Evolutionary conservation across 2,113 vertebrate species (phyloP), one percentile per base, ranked within the genome.

Genomic region (Castor canadensis): DNA sequence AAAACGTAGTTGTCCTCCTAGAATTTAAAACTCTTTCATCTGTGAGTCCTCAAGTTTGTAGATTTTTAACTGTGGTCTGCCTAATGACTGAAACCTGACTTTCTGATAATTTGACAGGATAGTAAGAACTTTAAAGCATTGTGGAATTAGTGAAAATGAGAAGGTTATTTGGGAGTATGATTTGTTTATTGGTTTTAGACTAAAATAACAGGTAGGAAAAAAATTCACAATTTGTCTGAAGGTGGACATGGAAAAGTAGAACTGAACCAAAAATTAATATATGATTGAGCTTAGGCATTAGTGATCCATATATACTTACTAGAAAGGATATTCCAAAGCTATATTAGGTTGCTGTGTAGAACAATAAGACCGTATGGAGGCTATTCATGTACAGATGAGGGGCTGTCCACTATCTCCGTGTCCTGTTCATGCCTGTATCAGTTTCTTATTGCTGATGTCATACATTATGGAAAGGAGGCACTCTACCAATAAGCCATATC

Each of bases 301-400:
- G 64, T 75, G 43, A 52, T 69, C 47, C 75, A 1, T 47, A 5
- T 89, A 35, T 96, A 71, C 91, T 47, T 62, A 17, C 45, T 56
- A 43, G 9, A 77, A 83, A 96, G 91, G 58, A 77, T 71, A 71
- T 88, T 73, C 35, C 30, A 66, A 77, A 88, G 73, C 30, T 89
- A 1, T 47, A 28, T 69, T 79, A 38, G 73, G 9, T 72, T 58
- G 35, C 19, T 20, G 69, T 79, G 11, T 56, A 52, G 20, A n/a
- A 80, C 22, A 54, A 19, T 30, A 84, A 72, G 76, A 67, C 20
- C 40, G 6, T 17, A 17, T 38, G 4, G 30, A 89, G 66, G 67
- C 69, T 62, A 56, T 66, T 49, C 30, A 43, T 9, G 1, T 35
- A 66, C 35, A 20, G 56, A 17, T 2, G 17, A 12, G 9, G 35